Evolutionary conservation across 2,888 invertebrate species (phyloP).

Genomic region (Drosophila colorata): DNA sequence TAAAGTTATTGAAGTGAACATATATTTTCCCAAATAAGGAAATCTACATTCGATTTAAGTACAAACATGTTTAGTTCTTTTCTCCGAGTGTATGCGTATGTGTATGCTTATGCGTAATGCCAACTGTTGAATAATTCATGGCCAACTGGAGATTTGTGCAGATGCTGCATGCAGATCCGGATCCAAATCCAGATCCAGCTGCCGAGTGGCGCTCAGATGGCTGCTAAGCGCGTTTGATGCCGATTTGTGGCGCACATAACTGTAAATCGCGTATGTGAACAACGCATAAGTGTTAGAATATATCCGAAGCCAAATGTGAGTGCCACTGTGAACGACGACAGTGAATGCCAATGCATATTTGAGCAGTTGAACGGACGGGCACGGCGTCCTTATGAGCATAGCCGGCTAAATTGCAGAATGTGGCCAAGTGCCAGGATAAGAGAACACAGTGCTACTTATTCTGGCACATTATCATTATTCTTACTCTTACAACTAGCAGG

Average conservation of each 20-base stretch:
- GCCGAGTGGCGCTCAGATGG: conserved; percentile 44
- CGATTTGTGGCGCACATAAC: conserved; percentile 76
- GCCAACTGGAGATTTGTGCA: conserved; percentile 77
- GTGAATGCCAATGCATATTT: conserved; percentile 43
- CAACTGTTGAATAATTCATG: conserved; percentile 80
- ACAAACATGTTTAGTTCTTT: background rate
- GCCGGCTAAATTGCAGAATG: background rate
- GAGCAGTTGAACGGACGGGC: conserved; percentile 19
- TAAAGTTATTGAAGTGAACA: too few relatives aligned
- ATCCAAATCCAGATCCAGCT: conserved; percentile 8
- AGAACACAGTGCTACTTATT: conserved; percentile 1
- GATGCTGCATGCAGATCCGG: conserved; percentile 59
- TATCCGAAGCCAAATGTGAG: conserved; percentile 28
- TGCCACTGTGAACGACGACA: conserved; percentile 14
- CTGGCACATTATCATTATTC: conserved; percentile 7
- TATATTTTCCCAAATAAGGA: too few relatives aligned
- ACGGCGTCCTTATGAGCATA: background rate
- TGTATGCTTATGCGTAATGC: conserved; percentile 31
- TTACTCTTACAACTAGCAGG: background rate
- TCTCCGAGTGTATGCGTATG: conserved; percentile 1
- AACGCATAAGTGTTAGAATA: conserved; percentile 12
- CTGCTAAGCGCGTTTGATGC: conserved; percentile 74
- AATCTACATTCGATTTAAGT: too few relatives aligned
- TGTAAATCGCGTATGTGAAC: conserved; percentile 65
- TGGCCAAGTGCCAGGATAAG: background rate